Conservation (phyloP, 1,140 invertebrate species). For the Drosophila rhopaloa region DNA sequence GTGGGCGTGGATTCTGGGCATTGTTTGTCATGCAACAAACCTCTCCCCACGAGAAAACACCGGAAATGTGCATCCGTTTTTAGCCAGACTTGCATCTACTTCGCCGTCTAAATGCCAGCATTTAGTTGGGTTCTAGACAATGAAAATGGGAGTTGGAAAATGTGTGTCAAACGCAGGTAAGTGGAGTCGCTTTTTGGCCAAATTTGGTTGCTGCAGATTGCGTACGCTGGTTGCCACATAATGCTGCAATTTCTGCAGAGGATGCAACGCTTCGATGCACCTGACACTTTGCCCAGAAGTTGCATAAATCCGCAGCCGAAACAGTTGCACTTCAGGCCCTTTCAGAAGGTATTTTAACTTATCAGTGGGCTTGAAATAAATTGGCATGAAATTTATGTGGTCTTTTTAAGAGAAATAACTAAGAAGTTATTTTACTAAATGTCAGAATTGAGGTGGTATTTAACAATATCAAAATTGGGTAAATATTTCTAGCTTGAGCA, state of each 20-base stretch:
- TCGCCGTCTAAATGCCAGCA: slow-evolving; percentile 45
- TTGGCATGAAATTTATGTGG: not conserved
- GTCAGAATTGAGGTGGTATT: too few species aligned
- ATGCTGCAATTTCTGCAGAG: slow-evolving; percentile 41
- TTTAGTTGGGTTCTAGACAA: slow-evolving; percentile 52
- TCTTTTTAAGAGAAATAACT: not conserved
- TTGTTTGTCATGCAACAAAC: slow-evolving; percentile 66
- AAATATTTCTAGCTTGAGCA: too few species aligned
- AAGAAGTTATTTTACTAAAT: too few species aligned
- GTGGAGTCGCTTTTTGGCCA: slow-evolving; percentile 46
- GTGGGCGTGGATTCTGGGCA: slow-evolving; percentile 54
- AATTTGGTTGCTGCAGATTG: slow-evolving; percentile 54
- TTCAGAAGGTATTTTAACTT: not conserved
- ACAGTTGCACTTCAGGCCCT: slow-evolving; percentile 23
- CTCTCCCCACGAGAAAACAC: slow-evolving; percentile 8
- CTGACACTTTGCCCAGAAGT: slow-evolving; percentile 48
- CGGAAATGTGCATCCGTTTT: slow-evolving; percentile 77
- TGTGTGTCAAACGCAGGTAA: slow-evolving; percentile 67
- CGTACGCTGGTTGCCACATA: slow-evolving; percentile 46
- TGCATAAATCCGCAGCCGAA: slow-evolving; percentile 40
- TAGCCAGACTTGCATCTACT: slow-evolving; percentile 12
- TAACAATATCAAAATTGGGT: too few species aligned
- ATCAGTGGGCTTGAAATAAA: not conserved
- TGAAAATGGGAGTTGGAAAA: slow-evolving; percentile 56
- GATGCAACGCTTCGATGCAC: slow-evolving; percentile 73